Evolutionary conservation across 2,797 vertebrate species (phyloP).

Genomic region (Perodicticus potto): DNA sequence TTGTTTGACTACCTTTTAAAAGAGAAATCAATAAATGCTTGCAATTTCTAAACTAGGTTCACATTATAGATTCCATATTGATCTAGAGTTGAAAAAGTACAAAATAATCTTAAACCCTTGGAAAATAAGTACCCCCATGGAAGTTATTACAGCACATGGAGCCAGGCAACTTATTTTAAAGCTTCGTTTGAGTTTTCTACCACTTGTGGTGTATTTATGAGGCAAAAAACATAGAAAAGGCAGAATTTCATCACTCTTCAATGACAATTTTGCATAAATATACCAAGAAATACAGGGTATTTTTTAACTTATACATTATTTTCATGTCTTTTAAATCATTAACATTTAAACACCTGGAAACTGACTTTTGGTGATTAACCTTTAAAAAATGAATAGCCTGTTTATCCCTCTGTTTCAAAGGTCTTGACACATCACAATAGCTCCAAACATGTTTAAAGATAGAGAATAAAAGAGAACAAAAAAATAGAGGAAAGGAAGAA

Average conservation of each 20-base stretch:
- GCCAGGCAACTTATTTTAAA: constrained; percentile 35
- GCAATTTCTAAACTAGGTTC: neutral
- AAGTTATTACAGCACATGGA: neutral
- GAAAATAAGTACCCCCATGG: neutral
- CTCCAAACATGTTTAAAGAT: constrained; percentile 18
- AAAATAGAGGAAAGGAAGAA: neutral
- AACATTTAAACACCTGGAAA: constrained; percentile 81
- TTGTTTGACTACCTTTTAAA: constrained; percentile 45
- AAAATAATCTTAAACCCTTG: constrained; percentile 3
- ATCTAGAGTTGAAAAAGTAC: constrained; percentile 19
- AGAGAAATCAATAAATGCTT: neutral
- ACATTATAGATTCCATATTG: neutral
- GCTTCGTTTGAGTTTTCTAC: neutral
- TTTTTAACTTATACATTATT: constrained; percentile 59
- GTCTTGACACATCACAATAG: constrained; percentile 48
- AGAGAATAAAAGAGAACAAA: neutral
- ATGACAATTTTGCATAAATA: constrained; percentile 36
- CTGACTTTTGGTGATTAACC: constrained; percentile 73
- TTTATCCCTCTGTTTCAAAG: constrained; percentile 70
- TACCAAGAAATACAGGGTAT: constrained; percentile 22
- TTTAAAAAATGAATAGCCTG: constrained; percentile 70
- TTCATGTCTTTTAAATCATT: constrained; percentile 73
- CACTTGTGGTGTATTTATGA: neutral
- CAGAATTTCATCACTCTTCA: constrained; percentile 18
- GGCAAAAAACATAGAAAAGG: neutral